A percentile compares a stretch with the other conserved stretches of the same genome.
These are phyloP conservation scores for Parochlus steinenii DNA, from an alignment of 2,888 invertebrate species.

Conservation along the genomic window DNA sequence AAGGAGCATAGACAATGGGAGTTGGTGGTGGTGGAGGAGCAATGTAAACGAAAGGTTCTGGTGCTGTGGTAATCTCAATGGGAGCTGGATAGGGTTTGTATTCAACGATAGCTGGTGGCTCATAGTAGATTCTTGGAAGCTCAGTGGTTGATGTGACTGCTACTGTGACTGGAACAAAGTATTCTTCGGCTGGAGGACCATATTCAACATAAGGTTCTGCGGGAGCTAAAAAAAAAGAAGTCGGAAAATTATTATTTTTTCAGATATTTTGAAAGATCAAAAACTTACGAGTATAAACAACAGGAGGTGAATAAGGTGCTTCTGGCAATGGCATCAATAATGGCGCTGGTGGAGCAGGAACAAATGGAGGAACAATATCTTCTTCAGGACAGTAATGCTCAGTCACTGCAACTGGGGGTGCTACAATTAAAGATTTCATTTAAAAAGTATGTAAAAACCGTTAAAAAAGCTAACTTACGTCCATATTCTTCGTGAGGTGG, in stretches of 20 bases:
- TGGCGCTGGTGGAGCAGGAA: slow-evolving; percentile 15
- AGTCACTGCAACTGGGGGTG: neutral
- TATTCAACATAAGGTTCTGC: slow-evolving; percentile 21
- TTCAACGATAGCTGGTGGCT: neutral
- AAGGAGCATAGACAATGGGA: slow-evolving; percentile 14
- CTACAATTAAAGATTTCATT: neutral
- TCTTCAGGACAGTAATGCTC: slow-evolving; percentile 9
- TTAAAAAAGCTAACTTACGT: neutral
- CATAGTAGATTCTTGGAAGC: no score
- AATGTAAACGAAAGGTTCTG: slow-evolving; percentile 15
- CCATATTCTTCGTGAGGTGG: slow-evolving; percentile 8
- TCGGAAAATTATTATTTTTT: neutral
- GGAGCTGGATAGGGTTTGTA: slow-evolving; percentile 25
- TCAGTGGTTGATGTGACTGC: no score
- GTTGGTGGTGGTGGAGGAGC: slow-evolving; percentile 16
- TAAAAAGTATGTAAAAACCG: neutral
- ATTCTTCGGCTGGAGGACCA: slow-evolving; percentile 12
- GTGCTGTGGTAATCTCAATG: slow-evolving; percentile 6
- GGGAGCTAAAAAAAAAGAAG: slow-evolving; percentile 17
- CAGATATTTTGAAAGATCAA: slow-evolving; percentile 16
- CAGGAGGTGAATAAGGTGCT: slow-evolving; percentile 9
- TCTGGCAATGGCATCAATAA: slow-evolving; percentile 13
- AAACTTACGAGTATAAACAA: slow-evolving; percentile 14
- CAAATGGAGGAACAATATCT: slow-evolving; percentile 13
- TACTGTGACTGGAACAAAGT: slow-evolving; percentile 2